A percentile compares a stretch with the other conserved stretches of the same genome.
These are phyloP conservation scores for Hedychridium roseum DNA, from an alignment of 2,888 invertebrate species.

Conservation along the genomic window DNA sequence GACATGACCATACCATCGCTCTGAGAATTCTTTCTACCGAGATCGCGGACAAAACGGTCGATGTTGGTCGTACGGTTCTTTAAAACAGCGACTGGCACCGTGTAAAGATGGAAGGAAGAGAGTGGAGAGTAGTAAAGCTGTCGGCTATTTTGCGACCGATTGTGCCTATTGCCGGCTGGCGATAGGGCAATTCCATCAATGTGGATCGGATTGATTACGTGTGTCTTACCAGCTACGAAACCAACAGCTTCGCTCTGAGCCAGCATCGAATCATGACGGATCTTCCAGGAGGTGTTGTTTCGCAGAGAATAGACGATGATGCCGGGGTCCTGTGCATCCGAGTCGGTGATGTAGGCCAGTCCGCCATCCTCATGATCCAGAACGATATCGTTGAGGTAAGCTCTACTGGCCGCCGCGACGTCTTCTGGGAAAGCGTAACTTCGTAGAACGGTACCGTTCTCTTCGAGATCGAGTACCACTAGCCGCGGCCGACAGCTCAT, in stretches of 20 bases:
- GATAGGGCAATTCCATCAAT: slow-evolving; percentile 78
- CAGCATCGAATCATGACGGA: slow-evolving; percentile 74
- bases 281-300: slow-evolving; percentile 75
- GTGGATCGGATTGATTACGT: slow-evolving; percentile 69
- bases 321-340: slow-evolving; percentile 73
- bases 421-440: slow-evolving; percentile 72
- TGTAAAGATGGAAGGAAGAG: slow-evolving; percentile 74
- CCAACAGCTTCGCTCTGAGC: slow-evolving; percentile 68
- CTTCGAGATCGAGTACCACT: slow-evolving; percentile 73
- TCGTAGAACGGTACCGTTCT: slow-evolving; percentile 64
- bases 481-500: slow-evolving; percentile 74
- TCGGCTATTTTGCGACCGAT: too few species aligned
- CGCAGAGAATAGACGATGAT: slow-evolving; percentile 75
- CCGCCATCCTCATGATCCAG: slow-evolving; percentile 74
- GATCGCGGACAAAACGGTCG: slow-evolving; percentile 65
- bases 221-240: slow-evolving; percentile 71
- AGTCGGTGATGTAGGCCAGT: slow-evolving; percentile 78
- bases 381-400: slow-evolving; percentile 77
- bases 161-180: slow-evolving; percentile 59
- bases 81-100: slow-evolving; percentile 71
- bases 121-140: slow-evolving; percentile 74
- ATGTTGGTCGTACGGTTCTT: slow-evolving; percentile 66
- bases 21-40: slow-evolving; percentile 73
- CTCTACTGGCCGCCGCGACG: slow-evolving; percentile 68
- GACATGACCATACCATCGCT: slow-evolving; percentile 82